Evolutionary conservation across 2,113 vertebrate genomes (phyloP).

Genomic region (Probosciger aterrimus): DNA sequence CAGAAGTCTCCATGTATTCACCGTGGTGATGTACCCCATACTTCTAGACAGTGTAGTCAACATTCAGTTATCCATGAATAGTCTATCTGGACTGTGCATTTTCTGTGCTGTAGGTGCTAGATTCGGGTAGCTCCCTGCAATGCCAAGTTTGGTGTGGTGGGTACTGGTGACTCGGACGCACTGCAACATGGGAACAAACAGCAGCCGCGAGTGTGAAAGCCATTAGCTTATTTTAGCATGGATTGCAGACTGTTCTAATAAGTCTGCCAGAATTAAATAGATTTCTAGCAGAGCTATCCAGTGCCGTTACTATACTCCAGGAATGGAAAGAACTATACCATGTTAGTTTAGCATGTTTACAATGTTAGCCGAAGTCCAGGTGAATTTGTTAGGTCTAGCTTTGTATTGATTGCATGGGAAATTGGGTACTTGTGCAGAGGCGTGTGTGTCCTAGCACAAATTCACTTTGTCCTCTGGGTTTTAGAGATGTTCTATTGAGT

Average conservation of each 20-base stretch:
- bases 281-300: background rate
- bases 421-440: background rate
- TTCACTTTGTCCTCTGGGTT: background rate
- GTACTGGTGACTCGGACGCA: fast-evolving
- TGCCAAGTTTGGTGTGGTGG: fast-evolving
- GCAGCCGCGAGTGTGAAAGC: background rate
- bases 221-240: background rate
- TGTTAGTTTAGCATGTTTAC: background rate
- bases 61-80: background rate
- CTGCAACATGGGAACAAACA: background rate
- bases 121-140: fast-evolving
- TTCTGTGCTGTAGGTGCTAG: background rate
- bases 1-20: background rate
- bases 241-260: background rate
- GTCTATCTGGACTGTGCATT: background rate
- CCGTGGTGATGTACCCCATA: fast-evolving
- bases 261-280: background rate
- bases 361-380: background rate
- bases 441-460: background rate
- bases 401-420: background rate
- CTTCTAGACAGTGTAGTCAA: background rate
- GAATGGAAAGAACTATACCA: background rate
- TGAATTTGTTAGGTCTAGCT: background rate
- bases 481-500: background rate
- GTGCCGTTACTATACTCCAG: background rate